Base-by-base conservation (phyloP, 37 sponge, comb jelly and placozoan species). In the Haliclona indistincta region DNA sequence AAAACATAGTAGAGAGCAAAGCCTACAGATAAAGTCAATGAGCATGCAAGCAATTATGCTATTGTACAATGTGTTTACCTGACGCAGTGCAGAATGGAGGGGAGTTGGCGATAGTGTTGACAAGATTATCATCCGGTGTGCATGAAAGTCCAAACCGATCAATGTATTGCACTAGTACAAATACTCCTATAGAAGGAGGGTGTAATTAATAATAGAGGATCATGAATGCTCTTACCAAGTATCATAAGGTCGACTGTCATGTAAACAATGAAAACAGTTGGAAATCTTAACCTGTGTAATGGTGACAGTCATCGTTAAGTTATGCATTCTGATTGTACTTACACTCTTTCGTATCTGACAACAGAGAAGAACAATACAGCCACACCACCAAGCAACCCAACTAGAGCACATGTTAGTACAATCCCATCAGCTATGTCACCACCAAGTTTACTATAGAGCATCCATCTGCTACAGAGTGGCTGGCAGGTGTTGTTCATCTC, bases 321-420 rank as follows among this genome's bases (percentile, higher is more conserved):
- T 30, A 40, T 29, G 3, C 32, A 64, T 36, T 22, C 7, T 37
- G 6, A 36, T 2, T 22, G 23, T 47, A 51, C 77, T 74, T 74
- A 82, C 83, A 82, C 66, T 54, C 55, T 82, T 33, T 82, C 42
- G 38, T 74, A 55, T 6, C 83, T 20, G 3, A 82, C 26, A 20
- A 74, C 63, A 35, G 70, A 56, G 3, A 74, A 56, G 23, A 82
- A 23, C 56, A 82, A 5, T 7, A 74, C 68, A 54, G 60, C 60
- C 64, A 20, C 29, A 26, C 75, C 67, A 55, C 25, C 45, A 2
- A 64, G 3, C 33, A 82, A 19, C 0, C 65, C 74, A 54, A 66
- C 7, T 1, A 54, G 1, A 19, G 68, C 67, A 54, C 55, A 47
- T 0, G 38, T 2, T 4, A 82, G 37, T 4, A 64, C 33, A n/a